A percentile compares a stretch with the other conserved stretches of the same genome.
Conservation (phyloP, 2,797 vertebrate genomes). For the Sebastes diploproa region DNA sequence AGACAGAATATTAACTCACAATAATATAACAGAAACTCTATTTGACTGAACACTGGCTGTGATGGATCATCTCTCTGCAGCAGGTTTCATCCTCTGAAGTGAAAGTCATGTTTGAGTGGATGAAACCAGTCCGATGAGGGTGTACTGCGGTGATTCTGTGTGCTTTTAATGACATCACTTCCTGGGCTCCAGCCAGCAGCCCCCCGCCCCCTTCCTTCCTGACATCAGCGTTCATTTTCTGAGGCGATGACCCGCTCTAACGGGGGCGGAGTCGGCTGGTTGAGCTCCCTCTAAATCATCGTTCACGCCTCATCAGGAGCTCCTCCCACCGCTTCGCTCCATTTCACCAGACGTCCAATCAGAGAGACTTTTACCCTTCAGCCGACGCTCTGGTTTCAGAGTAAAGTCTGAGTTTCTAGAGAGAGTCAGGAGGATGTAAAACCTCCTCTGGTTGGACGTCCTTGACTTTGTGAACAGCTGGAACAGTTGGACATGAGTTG, state of each 20-base stretch:
- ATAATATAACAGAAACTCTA: no score
- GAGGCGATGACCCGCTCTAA: conserved; percentile 81
- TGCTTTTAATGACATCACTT: neutral
- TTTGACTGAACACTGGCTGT: no score
- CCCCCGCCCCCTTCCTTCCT: neutral
- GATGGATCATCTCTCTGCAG: no score
- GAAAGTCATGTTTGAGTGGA: no score
- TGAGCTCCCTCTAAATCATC: conserved; percentile 81
- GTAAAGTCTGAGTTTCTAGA: no score
- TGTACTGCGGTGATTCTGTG: no score
- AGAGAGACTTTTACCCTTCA: conserved; percentile 32
- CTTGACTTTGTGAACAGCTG: neutral
- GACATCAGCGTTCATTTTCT: conserved; percentile 82
- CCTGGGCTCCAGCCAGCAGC: neutral
- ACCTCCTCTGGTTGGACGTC: neutral
- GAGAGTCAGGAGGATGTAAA: neutral
- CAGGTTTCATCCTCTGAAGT: no score
- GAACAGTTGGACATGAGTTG: no score
- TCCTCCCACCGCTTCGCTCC: conserved; percentile 66
- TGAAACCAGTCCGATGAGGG: no score
- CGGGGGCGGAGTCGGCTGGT: conserved; percentile 35
- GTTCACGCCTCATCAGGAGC: conserved; percentile 82
- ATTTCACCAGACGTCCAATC: conserved; percentile 66
- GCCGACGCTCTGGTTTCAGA: no score
- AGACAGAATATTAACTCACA: no score